Evolutionary conservation across 2,888 invertebrate genomes (phyloP), one percentile per base, ranked within the genome.

Genomic region (Ceramica pisi): DNA sequence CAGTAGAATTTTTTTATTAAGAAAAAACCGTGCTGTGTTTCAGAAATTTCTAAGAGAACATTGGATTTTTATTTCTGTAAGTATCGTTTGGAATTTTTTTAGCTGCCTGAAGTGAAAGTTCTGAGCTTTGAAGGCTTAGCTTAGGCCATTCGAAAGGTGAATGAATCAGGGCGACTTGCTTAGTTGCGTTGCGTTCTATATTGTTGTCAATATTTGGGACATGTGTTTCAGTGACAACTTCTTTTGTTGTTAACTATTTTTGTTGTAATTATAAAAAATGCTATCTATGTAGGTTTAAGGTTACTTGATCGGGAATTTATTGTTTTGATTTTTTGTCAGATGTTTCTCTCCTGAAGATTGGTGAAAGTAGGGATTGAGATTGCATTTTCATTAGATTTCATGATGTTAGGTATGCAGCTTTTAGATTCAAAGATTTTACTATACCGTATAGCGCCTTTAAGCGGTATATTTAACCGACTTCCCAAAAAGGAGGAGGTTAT

Each of bases 1-100:
- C 90, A 90, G 90, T 92, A 90, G 86, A 83, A 88, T 92, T 89
- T 88, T 91, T 91, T 88, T 88, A 88, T 87, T 88, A 88, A 88
- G 87, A 91, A 91, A 90, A 90, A 92, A 90, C 87, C 91, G 95
- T 95, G 95, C 89, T 93, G 95, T 95, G 95, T 90, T 89, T 86
- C 84, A 84, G 64, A 85, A 85, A 89, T 87, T 87, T 87, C 84
- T 89, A 83, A 87, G 77, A 87, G 83, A 82, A 81, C 83, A 76
- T 92, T 91, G 95, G 95, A 95, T 95, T 94, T 91, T 89, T 88
- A 78, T 88, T 83, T 85, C 87, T 87, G 95, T 95, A 88, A 95
- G 95, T 95, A 91, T 75, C 60, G 55, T 68, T 83, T 74, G 56
- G 72, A 55, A 76, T 79, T 78, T 77, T 80, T 86, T 80, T 82